phyloP scores from a whole-genome alignment of 2,113 vertebrate species.

The Poecilia latipinna region DNA sequence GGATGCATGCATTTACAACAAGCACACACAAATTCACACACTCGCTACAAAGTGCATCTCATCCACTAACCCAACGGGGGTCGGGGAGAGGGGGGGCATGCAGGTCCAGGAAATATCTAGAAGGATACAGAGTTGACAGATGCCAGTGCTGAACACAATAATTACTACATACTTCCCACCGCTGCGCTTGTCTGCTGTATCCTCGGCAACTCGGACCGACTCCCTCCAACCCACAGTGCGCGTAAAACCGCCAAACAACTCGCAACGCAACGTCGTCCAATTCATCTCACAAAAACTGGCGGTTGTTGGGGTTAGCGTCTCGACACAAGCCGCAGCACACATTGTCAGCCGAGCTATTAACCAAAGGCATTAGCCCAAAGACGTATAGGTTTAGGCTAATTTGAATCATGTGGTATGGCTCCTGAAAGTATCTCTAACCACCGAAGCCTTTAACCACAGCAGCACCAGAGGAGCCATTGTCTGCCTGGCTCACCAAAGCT shows the following conservation, averaged over 20 bases:
- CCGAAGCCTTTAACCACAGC: conserved; percentile 51
- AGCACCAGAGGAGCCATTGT: conserved; percentile 61
- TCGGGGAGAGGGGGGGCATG: conserved; percentile 69
- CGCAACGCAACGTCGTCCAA: conserved; percentile 54
- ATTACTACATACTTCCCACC: conserved; percentile 82
- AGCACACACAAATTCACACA: conserved; percentile 16
- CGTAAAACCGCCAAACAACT: conserved; percentile 48
- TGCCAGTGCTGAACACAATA: conserved; percentile 77
- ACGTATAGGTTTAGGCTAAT: conserved; percentile 55
- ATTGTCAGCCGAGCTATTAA: conserved; percentile 42
- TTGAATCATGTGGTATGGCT: conserved; percentile 52
- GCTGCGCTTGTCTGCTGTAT: conserved; percentile 72
- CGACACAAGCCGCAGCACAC: conserved; percentile 37
- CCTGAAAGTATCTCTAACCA: conserved; percentile 39
- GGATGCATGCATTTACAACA: conserved; percentile 36
- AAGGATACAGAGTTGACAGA: conserved; percentile 78
- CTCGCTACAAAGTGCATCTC: conserved; percentile 54
- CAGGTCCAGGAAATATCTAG: conserved; percentile 74
- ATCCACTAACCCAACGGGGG: conserved; percentile 63
- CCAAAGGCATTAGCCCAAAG: conserved; percentile 50
- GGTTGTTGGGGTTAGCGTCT: conserved; percentile 41
- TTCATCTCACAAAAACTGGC: conserved; percentile 36
- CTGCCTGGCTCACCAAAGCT: conserved; percentile 59
- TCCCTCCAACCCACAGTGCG: conserved; percentile 48
- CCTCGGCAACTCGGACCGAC: conserved; percentile 61